Conservation (phyloP, 2,113 vertebrate genomes). For the Tyto alba region DNA sequence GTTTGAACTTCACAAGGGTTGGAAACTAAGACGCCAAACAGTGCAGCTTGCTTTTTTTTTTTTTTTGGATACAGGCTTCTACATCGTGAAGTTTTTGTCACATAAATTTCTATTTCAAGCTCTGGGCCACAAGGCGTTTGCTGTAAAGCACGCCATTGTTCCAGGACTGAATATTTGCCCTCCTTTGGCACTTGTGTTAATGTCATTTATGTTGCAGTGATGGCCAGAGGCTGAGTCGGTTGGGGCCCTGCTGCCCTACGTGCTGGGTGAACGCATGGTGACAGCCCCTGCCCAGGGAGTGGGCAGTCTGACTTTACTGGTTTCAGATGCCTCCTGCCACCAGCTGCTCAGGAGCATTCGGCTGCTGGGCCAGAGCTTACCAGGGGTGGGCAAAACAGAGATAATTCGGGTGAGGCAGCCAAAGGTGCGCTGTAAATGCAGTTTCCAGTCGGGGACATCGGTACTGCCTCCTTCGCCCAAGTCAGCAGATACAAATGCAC, state of each 20-base stretch:
- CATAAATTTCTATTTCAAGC: not conserved
- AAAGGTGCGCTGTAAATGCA: not conserved
- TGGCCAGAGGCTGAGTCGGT: not conserved
- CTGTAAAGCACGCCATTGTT: not conserved
- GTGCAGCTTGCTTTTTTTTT: not conserved
- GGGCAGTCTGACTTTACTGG: not conserved
- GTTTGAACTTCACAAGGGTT: not conserved
- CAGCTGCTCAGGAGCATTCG: not conserved
- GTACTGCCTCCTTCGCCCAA: not conserved
- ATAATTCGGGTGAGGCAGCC: not conserved
- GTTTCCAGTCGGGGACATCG: not conserved
- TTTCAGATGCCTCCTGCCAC: not conserved
- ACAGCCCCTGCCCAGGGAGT: not conserved
- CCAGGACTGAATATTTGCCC: not conserved
- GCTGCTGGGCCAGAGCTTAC: not conserved
- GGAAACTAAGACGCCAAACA: not conserved
- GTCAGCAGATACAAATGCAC: not conserved
- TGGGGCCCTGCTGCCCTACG: fast-evolving
- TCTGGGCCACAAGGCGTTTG: fast-evolving
- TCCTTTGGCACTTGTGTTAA: not conserved
- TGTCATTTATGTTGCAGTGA: not conserved
- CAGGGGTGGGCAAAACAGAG: not conserved
- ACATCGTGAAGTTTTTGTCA: not conserved
- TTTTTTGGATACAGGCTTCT: not conserved
- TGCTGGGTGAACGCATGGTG: not conserved